Evolutionary conservation across 2,888 invertebrate genomes (phyloP), one percentile per base, ranked within the genome.

Genomic region (Leucoma salicis): DNA sequence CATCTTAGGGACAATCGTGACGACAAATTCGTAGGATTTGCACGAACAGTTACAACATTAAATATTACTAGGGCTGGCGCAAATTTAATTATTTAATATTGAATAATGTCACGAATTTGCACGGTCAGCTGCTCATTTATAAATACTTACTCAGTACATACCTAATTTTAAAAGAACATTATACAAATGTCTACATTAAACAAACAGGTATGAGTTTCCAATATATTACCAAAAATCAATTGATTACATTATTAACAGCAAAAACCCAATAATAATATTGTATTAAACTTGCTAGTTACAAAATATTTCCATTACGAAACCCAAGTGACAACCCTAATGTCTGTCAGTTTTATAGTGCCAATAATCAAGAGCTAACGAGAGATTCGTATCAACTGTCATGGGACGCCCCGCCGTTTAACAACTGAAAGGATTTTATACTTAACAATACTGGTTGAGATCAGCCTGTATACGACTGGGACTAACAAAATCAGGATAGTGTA

Each of bases 1-100:
- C 62, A 82, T 81, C 80, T 57, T 36, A 39, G 24, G 31, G 40
- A 39, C 51, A 61, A 74, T 81, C 84, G 83, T 83, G 83, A 80
- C 76, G 65, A 67, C 74, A 76, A 75, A 78, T 80, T 74, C 70
- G 64, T 71, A 67, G 37, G 65, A 66, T 74, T 76, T 59, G 75
- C 81, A 79, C 77, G 82, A 78, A 63, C 51, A 57, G 62, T 79
- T 79, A 67, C 71, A 52, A 48, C 52, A 60, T 38, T 57, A 34
- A 13, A 21, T 33, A 42, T 16, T 12, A 2, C 14, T 42, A 58
- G 52, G 58, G 58, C 28, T 58, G 53, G 0, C 35, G 32, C 35
- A 1, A 21, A 4, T 21, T 6, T 14, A 15, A n/a, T n/a, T n/a
- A n/a, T n/a, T n/a, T n/a, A n/a, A n/a, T n/a, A n/a, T n/a, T n/a